Conservation (phyloP, 2,888 invertebrate genomes). For the Drosophila testacea region DNA sequence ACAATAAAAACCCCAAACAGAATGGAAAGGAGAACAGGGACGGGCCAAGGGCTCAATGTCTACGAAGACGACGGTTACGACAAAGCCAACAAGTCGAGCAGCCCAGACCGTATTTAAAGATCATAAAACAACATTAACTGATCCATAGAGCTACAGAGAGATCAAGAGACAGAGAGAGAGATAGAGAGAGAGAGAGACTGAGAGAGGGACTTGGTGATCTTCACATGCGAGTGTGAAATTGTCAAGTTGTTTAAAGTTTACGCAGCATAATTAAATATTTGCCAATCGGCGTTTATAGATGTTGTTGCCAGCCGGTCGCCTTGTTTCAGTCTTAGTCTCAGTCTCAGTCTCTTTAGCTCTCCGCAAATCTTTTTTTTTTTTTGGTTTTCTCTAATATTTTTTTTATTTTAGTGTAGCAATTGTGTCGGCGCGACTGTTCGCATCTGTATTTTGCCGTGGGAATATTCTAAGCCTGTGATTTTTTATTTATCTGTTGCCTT, state of each 20-base stretch:
- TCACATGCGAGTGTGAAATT: constrained; percentile 79
- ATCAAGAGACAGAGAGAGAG: not conserved
- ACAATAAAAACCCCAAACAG: constrained; percentile 44
- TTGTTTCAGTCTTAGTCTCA: constrained; percentile 30
- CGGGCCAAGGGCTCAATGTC: constrained; percentile 62
- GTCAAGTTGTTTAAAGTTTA: constrained; percentile 81
- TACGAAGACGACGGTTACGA: constrained; percentile 44
- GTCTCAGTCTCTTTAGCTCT: constrained; percentile 27
- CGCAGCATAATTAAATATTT: constrained; percentile 80
- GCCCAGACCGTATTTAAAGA: constrained; percentile 70
- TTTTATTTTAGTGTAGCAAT: constrained; percentile 55
- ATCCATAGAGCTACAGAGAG: constrained; percentile 38
- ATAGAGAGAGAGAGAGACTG: constrained; percentile 5
- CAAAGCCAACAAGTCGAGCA: constrained; percentile 80
- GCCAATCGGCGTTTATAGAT: constrained; percentile 80
- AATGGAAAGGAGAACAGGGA: constrained; percentile 21
- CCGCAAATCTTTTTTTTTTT: constrained; percentile 20
- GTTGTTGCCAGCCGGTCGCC: constrained; percentile 44
- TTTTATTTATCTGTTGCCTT: constrained; percentile 21
- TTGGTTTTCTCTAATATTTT: constrained; percentile 54
- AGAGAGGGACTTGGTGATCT: constrained; percentile 48
- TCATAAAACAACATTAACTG: constrained; percentile 75
- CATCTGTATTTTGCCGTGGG: constrained; percentile 65
- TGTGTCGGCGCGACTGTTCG: constrained; percentile 34
- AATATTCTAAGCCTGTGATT: constrained; percentile 61